Evolutionary conservation across 2,888 invertebrate species (phyloP), one percentile per base, ranked within the genome.

Genomic region (Meiosimyza platycephala): DNA sequence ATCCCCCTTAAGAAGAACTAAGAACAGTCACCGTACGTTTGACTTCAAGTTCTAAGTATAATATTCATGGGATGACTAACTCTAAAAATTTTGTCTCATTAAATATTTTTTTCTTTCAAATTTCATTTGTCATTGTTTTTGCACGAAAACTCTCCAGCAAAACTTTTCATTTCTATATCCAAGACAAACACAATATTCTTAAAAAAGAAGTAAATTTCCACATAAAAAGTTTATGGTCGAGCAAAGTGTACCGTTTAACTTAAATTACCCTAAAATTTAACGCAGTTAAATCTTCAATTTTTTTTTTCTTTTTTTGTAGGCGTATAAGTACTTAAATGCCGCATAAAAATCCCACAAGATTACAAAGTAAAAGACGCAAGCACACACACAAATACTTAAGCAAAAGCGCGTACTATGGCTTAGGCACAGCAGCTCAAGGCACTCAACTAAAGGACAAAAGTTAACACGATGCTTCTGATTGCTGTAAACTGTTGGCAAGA

Each of bases 301-400:
- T 13, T 40, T 40, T 62, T 62, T 52, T 40, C 4, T 28, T 28
- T 40, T 40, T 6, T 6, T 40, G 40, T 40, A 40, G 40, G 40
- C 40, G 40, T 9, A 40, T 40, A 40, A 40, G 40, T 9, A 40
- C 65, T 52, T 52, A 22, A 52, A 51, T 65, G 65, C 65, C 28
- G 73, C 59, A 55, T 50, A 70, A 60, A 68, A 63, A 59, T 55
- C 69, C 51, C 63, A n/a, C n/a, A 40, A 40, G 40, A 40, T 40
- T 40, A 40, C 40, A 50, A 16, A 62, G 63, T 51, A 54, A 55
- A 55, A 55, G 15, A 18, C 13, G 74, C 68, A 40, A 6, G 40
- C 40, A 9, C 40, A 40, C 40, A 40, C 40, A 40, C 78, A 75
- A 70, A 75, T 79, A 82, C 78, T 78, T 77, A 78, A 78, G 15